A percentile compares a stretch with the other conserved stretches of the same genome.
phyloP scores from a whole-genome alignment of 2,888 invertebrate species.

The Schizaphis graminum region DNA sequence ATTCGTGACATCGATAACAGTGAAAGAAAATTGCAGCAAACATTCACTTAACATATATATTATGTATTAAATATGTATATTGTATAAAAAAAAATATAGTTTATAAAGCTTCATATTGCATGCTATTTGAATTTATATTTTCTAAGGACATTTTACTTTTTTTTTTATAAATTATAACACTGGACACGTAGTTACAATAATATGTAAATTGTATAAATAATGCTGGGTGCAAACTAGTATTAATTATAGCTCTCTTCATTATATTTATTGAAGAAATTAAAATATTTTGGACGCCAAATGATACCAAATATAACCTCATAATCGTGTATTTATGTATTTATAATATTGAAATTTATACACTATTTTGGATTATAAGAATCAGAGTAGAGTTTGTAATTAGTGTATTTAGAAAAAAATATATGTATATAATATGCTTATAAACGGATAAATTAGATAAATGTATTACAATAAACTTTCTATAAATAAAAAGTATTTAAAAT shows the following conservation, averaged over 20 bases:
- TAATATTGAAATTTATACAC: background rate
- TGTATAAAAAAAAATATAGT: background rate
- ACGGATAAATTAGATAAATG: no score
- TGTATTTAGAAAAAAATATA: no score
- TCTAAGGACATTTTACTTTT: background rate
- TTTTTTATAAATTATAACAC: background rate
- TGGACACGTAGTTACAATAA: background rate
- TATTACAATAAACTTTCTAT: background rate
- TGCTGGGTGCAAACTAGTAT: background rate
- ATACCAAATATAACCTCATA: background rate
- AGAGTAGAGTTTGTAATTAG: no score
- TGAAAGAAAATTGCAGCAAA: background rate
- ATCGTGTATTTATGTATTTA: background rate
- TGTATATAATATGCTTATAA: no score
- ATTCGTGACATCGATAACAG: slow-evolving; percentile 21
- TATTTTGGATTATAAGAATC: background rate
- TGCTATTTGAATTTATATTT: background rate
- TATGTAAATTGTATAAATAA: background rate
- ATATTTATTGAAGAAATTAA: background rate
- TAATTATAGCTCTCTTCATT: background rate
- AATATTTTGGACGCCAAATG: background rate
- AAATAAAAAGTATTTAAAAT: no score
- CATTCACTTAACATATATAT: slow-evolving; percentile 17
- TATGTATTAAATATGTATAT: slow-evolving; percentile 14
- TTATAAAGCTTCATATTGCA: background rate